phyloP scores from a whole-genome alignment of 2,888 invertebrate species.

The Xylophagus ater region DNA sequence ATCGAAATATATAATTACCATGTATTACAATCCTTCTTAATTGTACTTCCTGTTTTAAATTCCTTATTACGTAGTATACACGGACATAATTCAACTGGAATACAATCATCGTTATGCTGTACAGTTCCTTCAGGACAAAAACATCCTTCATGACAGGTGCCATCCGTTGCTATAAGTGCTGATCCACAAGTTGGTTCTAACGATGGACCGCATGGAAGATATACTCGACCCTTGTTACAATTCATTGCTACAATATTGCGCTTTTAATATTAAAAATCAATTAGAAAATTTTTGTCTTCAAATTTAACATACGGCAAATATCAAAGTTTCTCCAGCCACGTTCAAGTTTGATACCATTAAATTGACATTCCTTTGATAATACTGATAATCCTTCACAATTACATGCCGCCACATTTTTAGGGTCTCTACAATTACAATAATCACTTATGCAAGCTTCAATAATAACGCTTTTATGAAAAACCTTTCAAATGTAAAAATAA shows the following conservation, averaged over 20 bases:
- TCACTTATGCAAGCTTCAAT: constrained; percentile 68
- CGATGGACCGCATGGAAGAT: constrained; percentile 66
- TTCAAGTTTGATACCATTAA: constrained; percentile 51
- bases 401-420: constrained; percentile 49
- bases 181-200: constrained; percentile 62
- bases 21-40: constrained; percentile 74
- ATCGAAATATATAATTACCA: constrained; percentile 44
- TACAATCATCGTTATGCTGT: constrained; percentile 63
- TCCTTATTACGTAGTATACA: constrained; percentile 63
- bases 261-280: constrained; percentile 2
- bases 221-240: constrained; percentile 64
- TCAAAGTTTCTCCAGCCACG: constrained; percentile 66
- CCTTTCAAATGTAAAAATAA: constrained; percentile 31
- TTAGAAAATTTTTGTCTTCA: not conserved
- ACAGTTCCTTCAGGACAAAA: constrained; percentile 73
- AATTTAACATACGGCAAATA: constrained; percentile 63
- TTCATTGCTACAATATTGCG: constrained; percentile 50
- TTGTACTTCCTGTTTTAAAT: constrained; percentile 56
- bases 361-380: constrained; percentile 63
- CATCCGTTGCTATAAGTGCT: constrained; percentile 33
- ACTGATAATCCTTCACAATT: constrained; percentile 67
- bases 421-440: constrained; percentile 56
- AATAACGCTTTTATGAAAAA: constrained; percentile 53
- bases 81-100: constrained; percentile 62
- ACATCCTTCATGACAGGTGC: constrained; percentile 73